A percentile compares a stretch with the other conserved stretches of the same genome.
Conservation (phyloP, 2,888 invertebrate species). For the Agelastica alni region DNA sequence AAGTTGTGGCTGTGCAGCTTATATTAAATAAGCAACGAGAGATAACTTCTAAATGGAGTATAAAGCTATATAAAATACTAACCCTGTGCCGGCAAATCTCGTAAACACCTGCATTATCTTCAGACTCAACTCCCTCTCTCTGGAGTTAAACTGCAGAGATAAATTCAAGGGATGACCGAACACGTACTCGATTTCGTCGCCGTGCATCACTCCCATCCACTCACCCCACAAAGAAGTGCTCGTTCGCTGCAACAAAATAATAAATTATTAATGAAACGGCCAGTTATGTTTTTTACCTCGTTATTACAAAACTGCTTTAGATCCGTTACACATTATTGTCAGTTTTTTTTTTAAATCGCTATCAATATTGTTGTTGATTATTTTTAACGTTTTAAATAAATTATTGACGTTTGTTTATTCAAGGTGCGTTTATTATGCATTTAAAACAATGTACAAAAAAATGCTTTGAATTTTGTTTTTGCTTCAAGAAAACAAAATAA, state of each 20-base stretch:
- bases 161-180: slow-evolving; percentile 94
- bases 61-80: slow-evolving; percentile 54
- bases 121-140: slow-evolving; percentile 84
- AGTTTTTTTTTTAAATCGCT: no score
- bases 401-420: no score
- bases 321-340: no score
- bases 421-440: no score
- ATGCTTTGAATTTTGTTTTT: no score
- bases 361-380: no score
- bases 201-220: slow-evolving; percentile 99
- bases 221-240: slow-evolving; percentile 94
- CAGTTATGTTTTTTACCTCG: no score
- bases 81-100: slow-evolving; percentile 94
- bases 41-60: background rate
- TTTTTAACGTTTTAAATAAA: no score
- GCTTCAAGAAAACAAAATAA: no score
- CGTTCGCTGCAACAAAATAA: slow-evolving; percentile 73
- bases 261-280: no score
- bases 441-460: background rate
- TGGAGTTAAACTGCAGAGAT: slow-evolving; percentile 82
- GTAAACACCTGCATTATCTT: slow-evolving; percentile 93
- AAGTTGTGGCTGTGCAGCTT: background rate
- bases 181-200: slow-evolving; percentile 96
- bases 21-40: background rate
- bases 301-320: no score